Evolutionary conservation across 2,113 vertebrate genomes (phyloP).

Genomic region (Crotalus viridis): DNA sequence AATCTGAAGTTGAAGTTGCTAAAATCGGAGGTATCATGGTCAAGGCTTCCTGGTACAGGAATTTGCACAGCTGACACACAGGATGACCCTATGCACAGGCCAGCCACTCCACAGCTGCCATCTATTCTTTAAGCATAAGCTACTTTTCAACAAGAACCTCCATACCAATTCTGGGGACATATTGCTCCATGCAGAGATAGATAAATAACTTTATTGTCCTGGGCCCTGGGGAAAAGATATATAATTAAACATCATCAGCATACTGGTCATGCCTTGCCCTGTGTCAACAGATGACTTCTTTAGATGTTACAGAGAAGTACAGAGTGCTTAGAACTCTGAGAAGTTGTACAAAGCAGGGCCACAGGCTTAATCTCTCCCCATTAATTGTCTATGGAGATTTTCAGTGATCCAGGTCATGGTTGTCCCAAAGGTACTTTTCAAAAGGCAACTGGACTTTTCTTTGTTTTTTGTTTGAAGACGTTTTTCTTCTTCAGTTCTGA

Average conservation of each 20-base stretch:
- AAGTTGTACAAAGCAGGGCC: neutral
- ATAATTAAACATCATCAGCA: neutral
- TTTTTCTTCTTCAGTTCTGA: neutral
- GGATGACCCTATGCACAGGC: neutral
- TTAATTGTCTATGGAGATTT: neutral
- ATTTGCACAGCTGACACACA: neutral
- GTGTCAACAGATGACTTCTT: neutral
- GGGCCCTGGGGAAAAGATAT: neutral
- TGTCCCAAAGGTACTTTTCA: neutral
- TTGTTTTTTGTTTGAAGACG: neutral
- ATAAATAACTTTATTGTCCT: neutral
- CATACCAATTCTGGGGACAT: neutral
- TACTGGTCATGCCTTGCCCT: neutral
- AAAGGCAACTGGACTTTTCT: neutral
- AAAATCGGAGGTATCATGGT: neutral
- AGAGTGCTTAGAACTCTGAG: neutral
- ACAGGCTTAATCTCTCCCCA: neutral
- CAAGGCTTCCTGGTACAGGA: neutral
- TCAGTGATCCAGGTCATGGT: neutral
- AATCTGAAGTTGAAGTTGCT: neutral
- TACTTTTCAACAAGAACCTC: neutral
- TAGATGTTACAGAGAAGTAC: neutral
- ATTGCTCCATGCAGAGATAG: neutral
- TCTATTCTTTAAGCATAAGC: neutral
- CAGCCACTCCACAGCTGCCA: neutral